A percentile compares a stretch with the other conserved stretches of the same genome.
Conservation (phyloP, 92 coral and sea anemone genomes). For the Muricea muricata region DNA sequence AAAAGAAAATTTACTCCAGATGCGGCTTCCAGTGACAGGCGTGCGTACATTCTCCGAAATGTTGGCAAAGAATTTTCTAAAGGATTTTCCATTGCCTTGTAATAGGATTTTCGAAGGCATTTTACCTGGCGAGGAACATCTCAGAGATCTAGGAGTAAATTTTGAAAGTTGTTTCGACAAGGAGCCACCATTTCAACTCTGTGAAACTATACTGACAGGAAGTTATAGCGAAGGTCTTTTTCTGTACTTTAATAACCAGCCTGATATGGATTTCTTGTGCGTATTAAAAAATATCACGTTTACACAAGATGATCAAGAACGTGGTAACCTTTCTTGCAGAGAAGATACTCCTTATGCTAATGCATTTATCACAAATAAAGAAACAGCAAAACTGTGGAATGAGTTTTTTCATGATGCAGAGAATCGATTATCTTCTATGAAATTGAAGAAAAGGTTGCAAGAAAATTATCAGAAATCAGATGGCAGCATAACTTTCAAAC, state of each 20-base stretch:
- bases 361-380: background rate
- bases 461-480: background rate
- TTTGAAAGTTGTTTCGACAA: background rate
- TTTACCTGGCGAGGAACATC: no score
- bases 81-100: no score
- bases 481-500: no score
- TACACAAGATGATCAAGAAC: background rate
- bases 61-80: no score
- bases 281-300: background rate
- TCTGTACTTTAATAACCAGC: background rate
- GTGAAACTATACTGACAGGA: background rate
- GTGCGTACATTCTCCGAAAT: no score
- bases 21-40: background rate
- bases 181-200: background rate
- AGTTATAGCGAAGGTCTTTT: background rate
- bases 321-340: background rate
- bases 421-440: background rate
- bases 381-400: background rate
- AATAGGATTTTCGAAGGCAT: no score
- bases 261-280: conserved; percentile 11
- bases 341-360: background rate
- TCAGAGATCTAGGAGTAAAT: background rate
- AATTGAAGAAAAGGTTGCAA: background rate
- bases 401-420: background rate
- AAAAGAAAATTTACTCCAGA: background rate